phyloP scores from a whole-genome alignment of 2,797 vertebrate species.

The Pitangus sulphuratus region DNA sequence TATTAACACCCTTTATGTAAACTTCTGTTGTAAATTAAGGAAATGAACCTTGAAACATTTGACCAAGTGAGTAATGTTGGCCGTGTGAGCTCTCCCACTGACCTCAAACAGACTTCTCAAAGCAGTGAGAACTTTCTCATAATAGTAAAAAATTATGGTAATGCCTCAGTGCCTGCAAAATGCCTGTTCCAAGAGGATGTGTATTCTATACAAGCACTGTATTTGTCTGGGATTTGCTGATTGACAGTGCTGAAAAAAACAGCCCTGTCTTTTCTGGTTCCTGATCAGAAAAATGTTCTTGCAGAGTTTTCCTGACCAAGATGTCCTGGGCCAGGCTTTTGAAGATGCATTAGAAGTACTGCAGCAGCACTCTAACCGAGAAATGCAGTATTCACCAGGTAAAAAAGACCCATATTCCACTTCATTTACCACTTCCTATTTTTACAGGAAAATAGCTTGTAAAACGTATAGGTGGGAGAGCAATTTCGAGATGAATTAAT shows the following conservation, averaged over 20 bases:
- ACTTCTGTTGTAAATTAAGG: conserved; percentile 6
- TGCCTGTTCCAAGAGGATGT: not conserved
- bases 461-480: not conserved
- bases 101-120: conserved; percentile 5
- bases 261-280: not conserved
- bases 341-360: conserved; percentile 96
- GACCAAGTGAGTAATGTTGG: not conserved
- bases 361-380: conserved; percentile 84
- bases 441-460: not conserved
- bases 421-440: not conserved
- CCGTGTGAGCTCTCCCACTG: not conserved
- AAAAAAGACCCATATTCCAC: not conserved
- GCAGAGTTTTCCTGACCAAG: conserved; percentile 84
- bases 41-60: conserved; percentile 21
- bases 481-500: not conserved
- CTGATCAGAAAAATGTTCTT: conserved; percentile 22
- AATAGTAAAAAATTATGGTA: not conserved
- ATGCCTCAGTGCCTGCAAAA: not conserved
- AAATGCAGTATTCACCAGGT: conserved; percentile 83
- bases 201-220: not conserved
- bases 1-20: not conserved
- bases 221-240: not conserved
- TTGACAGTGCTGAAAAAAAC: not conserved
- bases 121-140: conserved; percentile 4
- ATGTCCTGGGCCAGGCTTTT: conserved; percentile 88